phyloP scores from a whole-genome alignment of 2,113 vertebrate genomes.

The Dasyurus viverrinus region DNA sequence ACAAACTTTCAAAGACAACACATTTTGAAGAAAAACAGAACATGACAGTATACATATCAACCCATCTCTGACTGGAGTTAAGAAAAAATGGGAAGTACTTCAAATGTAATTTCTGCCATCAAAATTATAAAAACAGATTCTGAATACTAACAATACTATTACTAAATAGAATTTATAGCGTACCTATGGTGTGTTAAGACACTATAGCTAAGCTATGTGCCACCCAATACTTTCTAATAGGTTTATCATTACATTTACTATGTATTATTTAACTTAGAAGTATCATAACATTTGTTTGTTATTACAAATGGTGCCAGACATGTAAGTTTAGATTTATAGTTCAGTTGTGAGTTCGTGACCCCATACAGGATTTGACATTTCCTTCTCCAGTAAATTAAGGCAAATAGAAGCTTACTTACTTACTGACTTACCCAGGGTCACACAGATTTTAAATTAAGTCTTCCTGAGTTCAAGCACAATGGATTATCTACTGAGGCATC shows the following conservation, averaged over 20 bases:
- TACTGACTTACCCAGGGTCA: not conserved
- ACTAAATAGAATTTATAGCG: not conserved
- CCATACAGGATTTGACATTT: not conserved
- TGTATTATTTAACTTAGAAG: constrained; percentile 14
- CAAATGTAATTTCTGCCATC: not conserved
- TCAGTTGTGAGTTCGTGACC: not conserved
- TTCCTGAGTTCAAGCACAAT: not conserved
- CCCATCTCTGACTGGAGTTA: constrained; percentile 10
- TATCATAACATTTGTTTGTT: not conserved
- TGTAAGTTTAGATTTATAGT: not conserved
- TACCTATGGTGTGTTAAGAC: not conserved
- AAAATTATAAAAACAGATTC: not conserved
- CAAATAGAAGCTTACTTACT: not conserved
- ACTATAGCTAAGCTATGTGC: not conserved
- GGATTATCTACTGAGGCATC: not conserved
- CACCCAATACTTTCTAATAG: not conserved
- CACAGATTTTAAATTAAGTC: not conserved
- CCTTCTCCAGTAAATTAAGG: not conserved
- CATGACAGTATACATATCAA: constrained; percentile 20
- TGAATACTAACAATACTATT: not conserved
- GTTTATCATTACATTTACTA: constrained; percentile 10
- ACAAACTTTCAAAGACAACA: not conserved
- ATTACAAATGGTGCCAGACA: not conserved
- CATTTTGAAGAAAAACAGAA: not conserved
- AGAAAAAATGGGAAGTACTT: not conserved